Percentiles rank a stretch among this genome's conserved stretches.
These are phyloP conservation scores for Macrostomum lignano DNA, from an alignment of 1,140 invertebrate genomes.

Conservation along the genomic window DNA sequence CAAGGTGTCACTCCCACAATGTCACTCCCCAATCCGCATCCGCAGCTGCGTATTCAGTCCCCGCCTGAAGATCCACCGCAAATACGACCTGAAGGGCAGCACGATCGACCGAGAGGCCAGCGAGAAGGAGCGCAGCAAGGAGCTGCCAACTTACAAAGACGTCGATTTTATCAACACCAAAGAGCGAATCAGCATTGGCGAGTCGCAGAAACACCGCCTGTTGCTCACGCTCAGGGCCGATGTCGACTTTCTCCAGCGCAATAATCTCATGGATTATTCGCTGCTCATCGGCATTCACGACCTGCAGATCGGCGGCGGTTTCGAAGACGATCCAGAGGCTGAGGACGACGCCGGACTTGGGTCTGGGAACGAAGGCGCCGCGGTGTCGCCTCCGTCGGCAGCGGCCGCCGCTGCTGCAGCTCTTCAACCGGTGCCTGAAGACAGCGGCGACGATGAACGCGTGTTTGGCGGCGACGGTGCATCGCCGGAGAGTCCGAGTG, in stretches of 20 bases:
- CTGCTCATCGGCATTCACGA: constrained; percentile 72
- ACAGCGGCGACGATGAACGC: too few relatives aligned
- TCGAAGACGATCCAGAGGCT: constrained; percentile 5
- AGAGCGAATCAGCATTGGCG: constrained; percentile 64
- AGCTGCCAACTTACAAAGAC: constrained; percentile 82
- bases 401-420: too few relatives aligned
- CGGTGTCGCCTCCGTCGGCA: too few relatives aligned
- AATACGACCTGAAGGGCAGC: constrained; percentile 51
- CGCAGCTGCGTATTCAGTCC: constrained; percentile 88
- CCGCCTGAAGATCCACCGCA: constrained; percentile 66
- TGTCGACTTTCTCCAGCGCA: constrained; percentile 34
- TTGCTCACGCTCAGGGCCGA: constrained; percentile 70
- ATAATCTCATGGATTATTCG: constrained; percentile 90
- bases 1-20: too few relatives aligned
- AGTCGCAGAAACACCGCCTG: constrained; percentile 63
- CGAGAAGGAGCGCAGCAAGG: constrained; percentile 83
- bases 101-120: constrained; percentile 91
- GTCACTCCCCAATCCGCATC: too few relatives aligned
- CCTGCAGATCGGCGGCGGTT: constrained; percentile 6
- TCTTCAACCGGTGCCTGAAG: too few relatives aligned
- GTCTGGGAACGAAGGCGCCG: constrained; percentile 12
- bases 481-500: too few relatives aligned
- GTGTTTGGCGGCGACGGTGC: too few relatives aligned
- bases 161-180: constrained; percentile 95
- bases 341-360: constrained; percentile 7